Evolutionary conservation across 2,113 vertebrate genomes (phyloP), one percentile per base, ranked within the genome.

Genomic region (Haemorhous mexicanus): DNA sequence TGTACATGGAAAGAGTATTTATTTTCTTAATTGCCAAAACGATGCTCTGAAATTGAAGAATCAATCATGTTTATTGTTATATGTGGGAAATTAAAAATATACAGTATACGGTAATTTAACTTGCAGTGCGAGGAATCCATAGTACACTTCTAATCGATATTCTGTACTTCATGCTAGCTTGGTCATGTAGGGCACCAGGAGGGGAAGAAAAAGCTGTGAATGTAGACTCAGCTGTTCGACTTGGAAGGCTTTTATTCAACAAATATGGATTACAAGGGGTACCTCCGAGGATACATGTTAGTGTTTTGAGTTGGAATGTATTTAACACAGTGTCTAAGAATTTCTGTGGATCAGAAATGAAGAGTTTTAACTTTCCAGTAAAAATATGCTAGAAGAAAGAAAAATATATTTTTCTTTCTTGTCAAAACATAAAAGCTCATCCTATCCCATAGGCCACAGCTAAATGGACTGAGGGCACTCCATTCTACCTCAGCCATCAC

Each of bases 61-160:
- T 97, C 89, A 90, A 90, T 97, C 89, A 94, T 96, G 83, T 97
- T 97, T 96, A 95, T 97, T 98, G 93, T 96, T 97, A 86, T 96
- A 87, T 93, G 61, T 87, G 77, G 93, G 94, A 95, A 97, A 97
- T 96, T 96, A 95, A 96, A 97, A 96, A 93, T 95, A 88, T 84
- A 79, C 69, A 89, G 75, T 91, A 80, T 94, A 87, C 75, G 47
- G 81, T 97, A 92, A 97, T 97, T 96, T 97, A 96, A 94, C 90
- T 84, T 89, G 69, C 58, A 62, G 47, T 26, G 0, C 87, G 69
- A 91, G 82, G 94, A 90, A 91, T 95, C 95, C 35, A 49, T 41
- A 82, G 84, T 85, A 89, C 75, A n/a, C 79, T 96, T 93, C 81
- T 62, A 77, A 96, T 98, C 97, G 70, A 97, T 98, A 96, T 81